Base-by-base conservation (phyloP, 2,888 invertebrate genomes). In the Colletes collaris region DNA sequence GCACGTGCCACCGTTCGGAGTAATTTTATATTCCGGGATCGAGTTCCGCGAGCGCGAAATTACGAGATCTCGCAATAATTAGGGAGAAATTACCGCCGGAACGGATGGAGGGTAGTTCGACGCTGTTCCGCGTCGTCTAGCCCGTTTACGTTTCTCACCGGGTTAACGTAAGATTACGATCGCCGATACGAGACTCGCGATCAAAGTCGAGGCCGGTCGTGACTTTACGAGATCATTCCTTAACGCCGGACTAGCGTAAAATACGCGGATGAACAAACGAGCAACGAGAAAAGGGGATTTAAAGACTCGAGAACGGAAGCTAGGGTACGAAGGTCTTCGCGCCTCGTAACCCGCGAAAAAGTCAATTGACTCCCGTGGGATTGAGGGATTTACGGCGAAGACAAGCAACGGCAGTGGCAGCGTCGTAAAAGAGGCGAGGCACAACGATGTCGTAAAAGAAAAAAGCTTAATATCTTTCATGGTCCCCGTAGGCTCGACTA, bases 361-460 rank as follows among this genome's bases (percentile, higher is more conserved):
- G 87, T 86, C 89, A 82, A 90, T 89, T 81, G 89, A 86, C 85
- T 89, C 83, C 84, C 81, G 66, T 62, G 84, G 86, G 87, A 88
- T 89, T 83, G 80, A 82, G 77, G 87, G 86, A 88, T 89, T 88
- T 88, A 89, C 89, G 81, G 82, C 87, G 86, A 88, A 88, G 86
- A 85, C 88, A 84, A 89, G 86, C 82, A 86, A 70, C 81, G 27
- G 66, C 79, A 88, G 84, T 81, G 84, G 70, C 79, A 46, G 66
- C 79, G 70, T 83, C 83, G 81, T 85, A 89, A 88, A 88, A 81
- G 63, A 46, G 62, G 66, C 71, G 66, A 79, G 76, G 78, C 69
- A 76, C 62, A 65, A 60, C 81, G 81, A 81, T 76, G 83, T 87
- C 88, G 82, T 87, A 87, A 87, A 89, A 83, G 84, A 82, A 86